Conservation (phyloP, 2,113 vertebrate genomes). For the Acrocephalus arundinaceus region DNA sequence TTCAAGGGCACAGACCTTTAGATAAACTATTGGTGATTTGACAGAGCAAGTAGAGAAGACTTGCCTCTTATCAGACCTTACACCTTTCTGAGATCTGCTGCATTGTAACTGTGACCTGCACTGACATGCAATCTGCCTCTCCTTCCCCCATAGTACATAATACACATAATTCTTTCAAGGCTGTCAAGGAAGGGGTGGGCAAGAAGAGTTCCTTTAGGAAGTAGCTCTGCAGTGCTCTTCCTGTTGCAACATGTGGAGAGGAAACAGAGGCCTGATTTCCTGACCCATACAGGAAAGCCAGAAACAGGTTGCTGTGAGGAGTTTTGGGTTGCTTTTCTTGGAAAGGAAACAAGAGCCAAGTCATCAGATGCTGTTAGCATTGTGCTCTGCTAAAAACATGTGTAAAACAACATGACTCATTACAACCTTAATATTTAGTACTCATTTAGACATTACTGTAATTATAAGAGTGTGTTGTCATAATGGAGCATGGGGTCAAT, state of each 20-base stretch:
- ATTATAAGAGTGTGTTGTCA: conserved; percentile 23
- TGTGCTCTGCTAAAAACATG: conserved; percentile 42
- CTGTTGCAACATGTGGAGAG: conserved; percentile 76
- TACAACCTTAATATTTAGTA: neutral
- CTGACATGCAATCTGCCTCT: conserved; percentile 66
- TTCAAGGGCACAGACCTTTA: conserved; percentile 65
- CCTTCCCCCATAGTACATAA: conserved; percentile 67
- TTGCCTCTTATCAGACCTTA: conserved; percentile 74
- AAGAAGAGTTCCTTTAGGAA: conserved; percentile 81
- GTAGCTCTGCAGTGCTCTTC: conserved; percentile 75
- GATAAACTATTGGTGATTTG: conserved; percentile 70
- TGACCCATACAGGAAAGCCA: conserved; percentile 79
- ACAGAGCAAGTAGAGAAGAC: conserved; percentile 61
- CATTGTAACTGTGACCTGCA: conserved; percentile 68
- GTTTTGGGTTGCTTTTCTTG: conserved; percentile 71
- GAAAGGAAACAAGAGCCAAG: conserved; percentile 75
- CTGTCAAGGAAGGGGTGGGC: conserved; percentile 81
- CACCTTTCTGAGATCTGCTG: conserved; percentile 72
- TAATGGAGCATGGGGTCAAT: conserved; percentile 17
- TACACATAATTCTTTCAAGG: conserved; percentile 79
- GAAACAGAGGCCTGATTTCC: conserved; percentile 78
- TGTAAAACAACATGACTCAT: conserved; percentile 37
- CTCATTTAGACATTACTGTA: conserved; percentile 34
- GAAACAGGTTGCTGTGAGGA: conserved; percentile 75
- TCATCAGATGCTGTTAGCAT: conserved; percentile 65